Conservation (phyloP, 2,113 vertebrate genomes). For the Toxostoma redivivum region DNA sequence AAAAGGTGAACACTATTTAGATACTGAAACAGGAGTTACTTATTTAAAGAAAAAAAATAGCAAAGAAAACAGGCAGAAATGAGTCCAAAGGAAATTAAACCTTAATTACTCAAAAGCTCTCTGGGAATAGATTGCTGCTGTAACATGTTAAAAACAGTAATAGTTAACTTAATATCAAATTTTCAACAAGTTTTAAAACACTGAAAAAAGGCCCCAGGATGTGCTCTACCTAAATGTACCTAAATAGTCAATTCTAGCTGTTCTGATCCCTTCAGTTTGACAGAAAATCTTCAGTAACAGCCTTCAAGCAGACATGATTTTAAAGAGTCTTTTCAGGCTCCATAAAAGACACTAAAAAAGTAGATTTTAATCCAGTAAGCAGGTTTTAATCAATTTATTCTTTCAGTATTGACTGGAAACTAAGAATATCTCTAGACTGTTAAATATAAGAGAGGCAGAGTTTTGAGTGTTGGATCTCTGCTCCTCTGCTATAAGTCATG, state of each 20-base stretch:
- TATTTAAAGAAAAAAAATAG: background rate
- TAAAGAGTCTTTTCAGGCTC: background rate
- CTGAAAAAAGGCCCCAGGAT: background rate
- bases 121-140: background rate
- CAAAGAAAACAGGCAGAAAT: background rate
- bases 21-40: background rate
- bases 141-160: background rate
- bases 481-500: accelerated
- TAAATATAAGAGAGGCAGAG: background rate
- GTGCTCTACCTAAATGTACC: background rate
- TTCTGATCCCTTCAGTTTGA: background rate
- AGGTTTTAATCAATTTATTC: background rate
- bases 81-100: background rate
- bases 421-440: background rate
- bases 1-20: background rate
- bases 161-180: background rate
- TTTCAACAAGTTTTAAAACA: background rate
- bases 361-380: background rate
- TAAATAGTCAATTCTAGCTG: background rate
- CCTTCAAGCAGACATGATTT: background rate
- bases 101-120: background rate
- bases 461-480: background rate
- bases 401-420: background rate
- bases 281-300: background rate
- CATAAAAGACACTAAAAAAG: background rate